phyloP scores from a whole-genome alignment of 2,888 invertebrate genomes.

The Eristalis intricaria region DNA sequence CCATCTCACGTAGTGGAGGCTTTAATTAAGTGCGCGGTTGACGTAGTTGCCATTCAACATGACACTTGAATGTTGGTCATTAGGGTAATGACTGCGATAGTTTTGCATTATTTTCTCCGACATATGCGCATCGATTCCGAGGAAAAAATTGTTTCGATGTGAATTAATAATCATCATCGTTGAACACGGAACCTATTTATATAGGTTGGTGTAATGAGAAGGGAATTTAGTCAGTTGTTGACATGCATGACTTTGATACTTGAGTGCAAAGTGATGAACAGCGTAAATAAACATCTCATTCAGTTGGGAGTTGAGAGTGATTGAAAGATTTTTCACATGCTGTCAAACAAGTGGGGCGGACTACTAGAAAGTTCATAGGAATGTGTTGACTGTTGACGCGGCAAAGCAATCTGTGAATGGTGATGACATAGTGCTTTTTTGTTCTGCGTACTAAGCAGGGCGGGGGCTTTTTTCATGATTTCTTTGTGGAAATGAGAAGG shows the following conservation, averaged over 20 bases:
- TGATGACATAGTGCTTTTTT: not conserved
- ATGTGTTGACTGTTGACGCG: not conserved
- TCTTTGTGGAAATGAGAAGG: too few species aligned
- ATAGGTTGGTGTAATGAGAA: constrained; percentile 46
- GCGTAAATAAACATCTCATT: not conserved
- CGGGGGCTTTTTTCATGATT: not conserved
- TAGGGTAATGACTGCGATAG: constrained; percentile 39
- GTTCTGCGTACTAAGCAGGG: not conserved
- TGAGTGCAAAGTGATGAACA: constrained; percentile 23
- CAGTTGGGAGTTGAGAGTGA: not conserved
- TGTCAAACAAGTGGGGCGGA: not conserved
- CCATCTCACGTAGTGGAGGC: constrained; percentile 50
- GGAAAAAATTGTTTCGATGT: constrained; percentile 16
- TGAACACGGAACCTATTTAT: constrained; percentile 35
- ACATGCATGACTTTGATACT: constrained; percentile 44
- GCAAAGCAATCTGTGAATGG: not conserved
- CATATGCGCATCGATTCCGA: constrained; percentile 58
- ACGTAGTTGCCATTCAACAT: constrained; percentile 27
- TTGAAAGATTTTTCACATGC: not conserved
- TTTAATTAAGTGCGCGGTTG: constrained; percentile 62
- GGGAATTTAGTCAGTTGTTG: constrained; percentile 35
- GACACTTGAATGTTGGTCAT: constrained; percentile 52
- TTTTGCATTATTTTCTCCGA: not conserved
- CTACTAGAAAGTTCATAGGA: not conserved
- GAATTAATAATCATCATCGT: constrained; percentile 42